Evolutionary conservation across 1,140 invertebrate species (phyloP), one percentile per base, ranked within the genome.

Genomic region (Vanessa tameamea): DNA sequence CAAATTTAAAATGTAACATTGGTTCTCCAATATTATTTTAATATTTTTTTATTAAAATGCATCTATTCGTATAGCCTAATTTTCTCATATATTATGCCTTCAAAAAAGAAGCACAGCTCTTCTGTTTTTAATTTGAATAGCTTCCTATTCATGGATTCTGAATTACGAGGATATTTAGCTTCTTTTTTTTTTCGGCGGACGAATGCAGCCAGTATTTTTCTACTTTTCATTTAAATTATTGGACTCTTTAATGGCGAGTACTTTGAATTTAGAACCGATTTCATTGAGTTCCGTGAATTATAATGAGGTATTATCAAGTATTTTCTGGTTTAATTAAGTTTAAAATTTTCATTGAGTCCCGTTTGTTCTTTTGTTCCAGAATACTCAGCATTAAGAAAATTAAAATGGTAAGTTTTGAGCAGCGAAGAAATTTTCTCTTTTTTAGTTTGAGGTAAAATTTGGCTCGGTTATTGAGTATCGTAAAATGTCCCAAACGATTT

Each of bases 121-220:
- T 79, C 65, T 59, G 67, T 73, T 75, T 80, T 78, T 69, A 73
- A 78, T 78, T 76, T 67, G 57, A 71, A 75, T 72, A 66, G 57
- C 50, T 75, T 68, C 59, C 43, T 70, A 55, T 72, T 64, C 51
- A 57, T 43, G 55, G 50, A 48, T 70, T 70, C 63, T 64, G 55
- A 66, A 51, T 26, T 31, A 26, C 64, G 20, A 23, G 26, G 23
- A 15, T 65, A 65, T 65, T 65, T 65, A 26, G 14, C 4, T 37
- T 37, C 4, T 37, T 37, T 26, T 66, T 31, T 66, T 66, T 8
- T 31, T 66, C 51, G 6, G 16, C 57, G 26, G 16, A 23, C 14
- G 31, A 61, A 61, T 23, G 57, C 64, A 47, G 64, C 20, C 20
- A 43, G 64, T 66, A 51, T 66, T 66, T 66, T 66, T 61, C 26